Evolutionary conservation across 1,140 invertebrate species (phyloP).

Genomic region (Lepidurus arcticus): DNA sequence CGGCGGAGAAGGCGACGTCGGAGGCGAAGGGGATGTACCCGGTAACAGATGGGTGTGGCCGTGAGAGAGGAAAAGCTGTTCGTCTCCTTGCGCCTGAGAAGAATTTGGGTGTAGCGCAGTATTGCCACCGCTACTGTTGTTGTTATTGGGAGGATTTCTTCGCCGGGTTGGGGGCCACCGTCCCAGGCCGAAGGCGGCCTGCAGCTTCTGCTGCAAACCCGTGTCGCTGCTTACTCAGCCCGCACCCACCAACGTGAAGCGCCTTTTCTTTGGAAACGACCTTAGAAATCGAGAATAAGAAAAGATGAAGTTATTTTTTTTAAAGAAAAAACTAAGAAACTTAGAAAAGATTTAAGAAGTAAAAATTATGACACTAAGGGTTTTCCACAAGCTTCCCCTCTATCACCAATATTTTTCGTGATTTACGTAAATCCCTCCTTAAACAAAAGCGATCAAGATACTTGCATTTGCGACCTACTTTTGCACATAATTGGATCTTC

Average conservation of each 20-base stretch:
- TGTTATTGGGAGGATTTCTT: neutral
- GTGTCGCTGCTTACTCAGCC: constrained; percentile 31
- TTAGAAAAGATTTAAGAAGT: neutral
- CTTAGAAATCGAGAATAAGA: neutral
- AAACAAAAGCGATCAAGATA: neutral
- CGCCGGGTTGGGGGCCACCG: constrained; percentile 15
- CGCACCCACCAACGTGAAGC: neutral
- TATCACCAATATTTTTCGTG: neutral
- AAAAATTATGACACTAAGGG: neutral
- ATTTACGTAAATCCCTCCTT: neutral
- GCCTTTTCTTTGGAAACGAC: neutral
- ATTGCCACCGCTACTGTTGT: neutral
- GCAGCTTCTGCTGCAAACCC: constrained; percentile 34
- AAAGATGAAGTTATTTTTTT: neutral
- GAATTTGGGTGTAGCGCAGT: constrained; percentile 24
- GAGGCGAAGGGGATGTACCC: constrained; percentile 4
- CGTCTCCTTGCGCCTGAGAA: neutral
- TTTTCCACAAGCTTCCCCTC: neutral
- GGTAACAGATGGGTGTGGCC: constrained; percentile 11
- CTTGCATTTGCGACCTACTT: neutral
- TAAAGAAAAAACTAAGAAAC: neutral
- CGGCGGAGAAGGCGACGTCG: constrained; percentile 24
- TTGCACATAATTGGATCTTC: too few relatives aligned
- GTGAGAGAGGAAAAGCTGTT: neutral
- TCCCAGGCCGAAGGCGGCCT: constrained; percentile 34